Base-by-base conservation (phyloP, 2,888 invertebrate species). In the Ophraella communa region DNA sequence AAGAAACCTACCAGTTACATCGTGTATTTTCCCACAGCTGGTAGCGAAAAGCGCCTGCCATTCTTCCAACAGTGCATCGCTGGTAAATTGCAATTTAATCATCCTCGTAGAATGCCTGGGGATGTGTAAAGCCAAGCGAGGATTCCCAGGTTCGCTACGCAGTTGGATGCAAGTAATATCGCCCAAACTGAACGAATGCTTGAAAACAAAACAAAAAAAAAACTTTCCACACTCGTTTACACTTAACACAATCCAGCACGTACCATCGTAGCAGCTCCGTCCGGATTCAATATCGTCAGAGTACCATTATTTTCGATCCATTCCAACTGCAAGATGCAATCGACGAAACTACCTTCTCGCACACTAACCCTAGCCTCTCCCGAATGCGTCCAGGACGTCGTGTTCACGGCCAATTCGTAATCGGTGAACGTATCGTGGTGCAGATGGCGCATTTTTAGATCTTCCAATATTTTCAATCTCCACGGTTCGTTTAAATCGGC, bases 1-100 rank as follows among this genome's bases (percentile, higher is more conserved):
- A 18, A 42, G 52, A 11, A 42, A 30, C 47, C 60, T 73, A 79
- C 80, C 79, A 68, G 73, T 66, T 47, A 75, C 73, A 35, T 77
- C 70, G 42, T 79, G 78, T 17, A 81, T 70, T 72, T 78, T 75
- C 61, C 74, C 75, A 66, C 78, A 82, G 81, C 85, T 85, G 69
- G 89, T 90, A 11, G 91, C 89, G 73, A 94, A 86, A 78, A 93
- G 89, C 65, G 90, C 89, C 62, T 94, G 87, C 95, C 95, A 95
- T 78, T 95, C 95, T 82, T 95, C 94, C 83, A 94, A 87, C 81
- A 94, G 92, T 67, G 90, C 88, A 82, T 95, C 95, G 71, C 92
- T 90, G 57, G 87, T 85, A 79, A 94, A 95, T 77, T 93, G 91
- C 64, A 95, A 83, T 79, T 89, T 88, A 44, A 94, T 85, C 5